phyloP scores from a whole-genome alignment of 2,888 invertebrate genomes.

The Himalopsyche tibetana region DNA sequence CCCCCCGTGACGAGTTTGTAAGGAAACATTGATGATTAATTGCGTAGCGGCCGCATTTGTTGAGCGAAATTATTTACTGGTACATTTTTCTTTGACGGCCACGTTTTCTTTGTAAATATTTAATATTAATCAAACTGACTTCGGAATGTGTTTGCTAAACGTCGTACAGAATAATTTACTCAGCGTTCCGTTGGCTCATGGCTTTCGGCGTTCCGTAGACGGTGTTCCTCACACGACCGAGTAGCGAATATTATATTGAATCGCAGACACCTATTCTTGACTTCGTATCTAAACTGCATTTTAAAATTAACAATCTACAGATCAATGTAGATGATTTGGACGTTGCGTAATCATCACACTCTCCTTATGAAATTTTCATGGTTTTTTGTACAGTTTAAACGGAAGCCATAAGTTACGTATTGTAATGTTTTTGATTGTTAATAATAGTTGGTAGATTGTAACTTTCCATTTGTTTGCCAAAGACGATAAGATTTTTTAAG shows the following conservation, averaged over 20 bases:
- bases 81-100: neutral
- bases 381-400: neutral
- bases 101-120: conserved; percentile 13
- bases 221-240: neutral
- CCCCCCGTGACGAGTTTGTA: neutral
- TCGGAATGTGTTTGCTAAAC: conserved; percentile 52
- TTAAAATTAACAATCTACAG: too few relatives aligned
- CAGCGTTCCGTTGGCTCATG: neutral
- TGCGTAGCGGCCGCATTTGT: neutral
- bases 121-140: conserved; percentile 8
- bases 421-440: neutral
- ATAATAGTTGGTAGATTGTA: neutral
- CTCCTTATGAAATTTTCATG: too few relatives aligned
- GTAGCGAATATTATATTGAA: too few relatives aligned
- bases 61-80: conserved; percentile 8
- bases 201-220: neutral
- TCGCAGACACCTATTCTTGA: too few relatives aligned
- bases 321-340: too few relatives aligned
- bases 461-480: conserved; percentile 57
- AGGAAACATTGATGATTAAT: neutral
- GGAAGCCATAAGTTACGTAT: neutral
- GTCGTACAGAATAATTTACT: conserved; percentile 32
- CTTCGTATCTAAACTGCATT: too few relatives aligned
- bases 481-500: conserved; percentile 47
- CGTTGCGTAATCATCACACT: too few relatives aligned